Base-by-base conservation (phyloP, 2,888 invertebrate genomes). In the Drosophila multiciliata region DNA sequence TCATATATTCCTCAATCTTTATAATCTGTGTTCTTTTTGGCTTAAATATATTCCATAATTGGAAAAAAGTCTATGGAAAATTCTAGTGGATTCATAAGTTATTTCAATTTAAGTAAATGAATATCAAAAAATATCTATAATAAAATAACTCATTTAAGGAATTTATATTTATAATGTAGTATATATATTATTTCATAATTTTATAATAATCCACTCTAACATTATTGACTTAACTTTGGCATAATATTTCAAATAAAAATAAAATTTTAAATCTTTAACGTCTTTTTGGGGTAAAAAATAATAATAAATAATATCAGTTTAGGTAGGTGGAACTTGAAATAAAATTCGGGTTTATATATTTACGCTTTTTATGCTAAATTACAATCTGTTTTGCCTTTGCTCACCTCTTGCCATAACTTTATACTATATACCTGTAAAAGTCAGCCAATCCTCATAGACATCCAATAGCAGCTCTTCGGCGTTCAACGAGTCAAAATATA, bases 391-490 rank as follows among this genome's bases (percentile, higher is more conserved):
- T 17, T 17, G 8, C 38, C 38, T 0, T 8, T 17, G 17, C 8
- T 17, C 38, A 17, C 0, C 3, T 3, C n/a, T 11, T 29, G 11
- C 3, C 29, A 32, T 20, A 11, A 5, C 29, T 6, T 3, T 42
- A 20, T 42, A 11, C n/a, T 5, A 42, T 52, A 29, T 48, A 75
- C 96, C 96, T 69, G 96, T 93, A 80, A 95, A 92, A 82, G 95
- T 95, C 84, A 95, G 94, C 96, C 96, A 96, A 84, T 94, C 95
- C 78, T 95, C 94, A 87, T 94, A 94, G 61, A 95, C 94, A 90
- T 95, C 95, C 36, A 95, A 94, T 49, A 95, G 94, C 83, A 95
- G 95, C 70, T 94, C 94, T 20, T 95, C 95, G 0, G 95, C 95
- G 42, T 95, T 94, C 66, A 96, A 91, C 86, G 96, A 95, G 77